Conservation (phyloP, 2,113 vertebrate genomes). For the Delphinus delphis region DNA sequence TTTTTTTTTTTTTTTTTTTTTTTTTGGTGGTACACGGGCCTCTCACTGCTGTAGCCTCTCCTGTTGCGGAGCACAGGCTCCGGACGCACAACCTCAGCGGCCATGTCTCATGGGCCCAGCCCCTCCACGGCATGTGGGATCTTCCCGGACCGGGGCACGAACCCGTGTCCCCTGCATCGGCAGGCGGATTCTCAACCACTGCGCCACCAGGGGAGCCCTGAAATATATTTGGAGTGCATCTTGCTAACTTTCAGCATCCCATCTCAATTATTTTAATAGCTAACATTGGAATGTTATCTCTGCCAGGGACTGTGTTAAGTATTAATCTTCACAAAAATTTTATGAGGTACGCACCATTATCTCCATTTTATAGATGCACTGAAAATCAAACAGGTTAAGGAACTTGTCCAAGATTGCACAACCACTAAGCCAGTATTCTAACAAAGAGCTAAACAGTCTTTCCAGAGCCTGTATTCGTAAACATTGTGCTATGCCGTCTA, state of each 20-base stretch:
- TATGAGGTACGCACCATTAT: neutral
- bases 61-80: too few species aligned
- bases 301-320: neutral
- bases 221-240: neutral
- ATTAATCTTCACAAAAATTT: constrained; percentile 5
- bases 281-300: neutral
- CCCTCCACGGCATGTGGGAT: too few species aligned
- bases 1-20: too few species aligned
- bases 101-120: too few species aligned
- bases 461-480: neutral
- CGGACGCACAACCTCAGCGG: too few species aligned
- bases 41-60: too few species aligned
- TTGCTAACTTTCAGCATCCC: constrained; percentile 7
- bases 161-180: too few species aligned
- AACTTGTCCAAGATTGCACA: neutral
- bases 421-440: neutral
- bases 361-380: constrained; percentile 1
- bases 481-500: neutral
- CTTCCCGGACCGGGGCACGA: too few species aligned
- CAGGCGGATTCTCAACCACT: too few species aligned
- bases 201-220: neutral
- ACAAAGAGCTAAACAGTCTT: neutral
- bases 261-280: neutral
- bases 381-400: neutral
- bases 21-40: too few species aligned